A percentile compares a stretch with the other conserved stretches of the same genome.
Conservation (phyloP, 2,113 vertebrate genomes). For the Corynorhinus townsendii region DNA sequence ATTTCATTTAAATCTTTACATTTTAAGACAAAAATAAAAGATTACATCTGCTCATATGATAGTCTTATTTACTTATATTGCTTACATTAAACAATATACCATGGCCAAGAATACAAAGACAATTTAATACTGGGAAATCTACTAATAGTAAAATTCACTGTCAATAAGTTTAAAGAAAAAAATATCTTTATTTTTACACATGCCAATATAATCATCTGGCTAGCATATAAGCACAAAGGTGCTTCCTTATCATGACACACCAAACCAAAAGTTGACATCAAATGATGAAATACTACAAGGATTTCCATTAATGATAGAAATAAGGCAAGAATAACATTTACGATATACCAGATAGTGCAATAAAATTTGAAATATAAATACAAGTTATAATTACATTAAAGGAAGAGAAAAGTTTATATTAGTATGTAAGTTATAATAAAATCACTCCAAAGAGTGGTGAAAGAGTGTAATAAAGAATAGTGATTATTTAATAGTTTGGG, state of each 20-base stretch:
- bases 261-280: not conserved
- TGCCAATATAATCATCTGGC: not conserved
- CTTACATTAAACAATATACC: not conserved
- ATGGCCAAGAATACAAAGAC: not conserved
- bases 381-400: not conserved
- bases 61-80: not conserved
- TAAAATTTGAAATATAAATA: not conserved
- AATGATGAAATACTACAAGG: not conserved
- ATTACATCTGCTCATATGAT: not conserved
- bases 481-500: not conserved
- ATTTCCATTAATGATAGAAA: not conserved
- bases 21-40: not conserved
- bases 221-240: not conserved
- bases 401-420: not conserved
- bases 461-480: not conserved
- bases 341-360: not conserved
- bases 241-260: not conserved
- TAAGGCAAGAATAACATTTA: not conserved
- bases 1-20: not conserved
- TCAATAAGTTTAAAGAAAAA: not conserved
- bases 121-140: not conserved
- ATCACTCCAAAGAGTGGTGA: not conserved
- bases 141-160: slow-evolving; percentile 2
- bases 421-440: not conserved
- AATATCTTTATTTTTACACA: not conserved